Percentiles rank a stretch among this genome's conserved stretches.
Evolutionary conservation across 2,888 invertebrate species (phyloP).

Genomic region (Exephanes ischioxanthus): DNA sequence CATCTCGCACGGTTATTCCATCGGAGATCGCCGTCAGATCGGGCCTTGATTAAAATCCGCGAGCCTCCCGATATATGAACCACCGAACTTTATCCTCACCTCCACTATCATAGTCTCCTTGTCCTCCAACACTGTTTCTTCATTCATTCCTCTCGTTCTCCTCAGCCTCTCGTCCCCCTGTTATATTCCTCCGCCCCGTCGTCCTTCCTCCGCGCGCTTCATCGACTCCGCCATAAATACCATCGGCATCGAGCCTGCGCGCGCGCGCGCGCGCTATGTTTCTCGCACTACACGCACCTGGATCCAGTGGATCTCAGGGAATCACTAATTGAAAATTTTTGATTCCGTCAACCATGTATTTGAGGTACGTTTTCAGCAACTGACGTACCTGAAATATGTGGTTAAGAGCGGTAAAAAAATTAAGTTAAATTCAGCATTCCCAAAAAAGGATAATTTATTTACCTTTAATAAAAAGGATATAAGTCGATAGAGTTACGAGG

Average conservation of each 20-base stretch:
- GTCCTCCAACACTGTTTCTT: conserved; percentile 33
- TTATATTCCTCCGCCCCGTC: conserved; percentile 55
- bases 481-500: too few species aligned
- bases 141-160: conserved; percentile 58
- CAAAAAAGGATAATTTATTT: too few species aligned
- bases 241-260: conserved; percentile 54
- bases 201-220: conserved; percentile 61
- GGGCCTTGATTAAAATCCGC: conserved; percentile 84
- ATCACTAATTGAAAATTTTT: conserved; percentile 9
- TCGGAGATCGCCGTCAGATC: conserved; percentile 81
- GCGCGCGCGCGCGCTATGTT: conserved; percentile 44
- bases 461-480: too few species aligned
- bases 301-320: conserved; percentile 71
- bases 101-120: conserved; percentile 49
- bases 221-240: conserved; percentile 71
- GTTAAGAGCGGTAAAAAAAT: not conserved
- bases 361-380: not conserved
- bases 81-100: conserved; percentile 80
- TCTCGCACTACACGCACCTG: conserved; percentile 67
- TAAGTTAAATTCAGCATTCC: too few species aligned
- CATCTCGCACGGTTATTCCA: conserved; percentile 82
- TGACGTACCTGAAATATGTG: not conserved
- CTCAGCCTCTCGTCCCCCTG: conserved; percentile 22
- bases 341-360: not conserved
- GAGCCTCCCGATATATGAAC: conserved; percentile 81